phyloP scores from a whole-genome alignment of 2,113 vertebrate species.

The Hirundichthys speculiger region DNA sequence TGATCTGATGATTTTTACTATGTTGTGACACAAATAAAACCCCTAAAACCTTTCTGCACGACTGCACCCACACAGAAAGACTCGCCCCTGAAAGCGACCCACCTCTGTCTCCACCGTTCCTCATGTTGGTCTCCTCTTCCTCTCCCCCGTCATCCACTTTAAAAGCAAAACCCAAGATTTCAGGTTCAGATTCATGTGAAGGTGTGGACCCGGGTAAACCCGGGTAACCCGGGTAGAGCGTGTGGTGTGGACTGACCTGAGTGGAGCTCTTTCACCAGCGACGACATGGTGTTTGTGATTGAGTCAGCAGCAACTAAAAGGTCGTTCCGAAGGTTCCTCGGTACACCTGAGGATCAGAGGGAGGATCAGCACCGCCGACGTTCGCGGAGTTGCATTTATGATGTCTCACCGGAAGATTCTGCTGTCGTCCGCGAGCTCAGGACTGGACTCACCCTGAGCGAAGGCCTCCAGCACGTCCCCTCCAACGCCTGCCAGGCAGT shows the following conservation, averaged over 20 bases:
- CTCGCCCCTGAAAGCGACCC: conserved; percentile 33
- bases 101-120: conserved; percentile 92
- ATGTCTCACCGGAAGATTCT: no score
- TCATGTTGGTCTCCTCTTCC: conserved; percentile 87
- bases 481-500: conserved; percentile 85
- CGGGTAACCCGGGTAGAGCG: neutral
- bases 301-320: conserved; percentile 95
- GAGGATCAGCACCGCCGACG: no score
- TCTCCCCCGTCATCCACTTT: conserved; percentile 88
- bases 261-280: conserved; percentile 95
- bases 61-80: neutral
- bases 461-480: conserved; percentile 91
- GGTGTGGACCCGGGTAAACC: no score
- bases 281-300: conserved; percentile 96
- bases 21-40: no score
- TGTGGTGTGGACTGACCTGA: conserved; percentile 81
- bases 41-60: no score
- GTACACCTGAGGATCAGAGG: conserved; percentile 82
- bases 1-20: no score
- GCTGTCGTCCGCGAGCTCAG: no score
- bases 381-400: no score
- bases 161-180: conserved; percentile 24
- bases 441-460: conserved; percentile 84
- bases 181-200: neutral
- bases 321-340: conserved; percentile 93